phyloP scores from a whole-genome alignment of 2,797 vertebrate genomes.

The Ciconia nigra region DNA sequence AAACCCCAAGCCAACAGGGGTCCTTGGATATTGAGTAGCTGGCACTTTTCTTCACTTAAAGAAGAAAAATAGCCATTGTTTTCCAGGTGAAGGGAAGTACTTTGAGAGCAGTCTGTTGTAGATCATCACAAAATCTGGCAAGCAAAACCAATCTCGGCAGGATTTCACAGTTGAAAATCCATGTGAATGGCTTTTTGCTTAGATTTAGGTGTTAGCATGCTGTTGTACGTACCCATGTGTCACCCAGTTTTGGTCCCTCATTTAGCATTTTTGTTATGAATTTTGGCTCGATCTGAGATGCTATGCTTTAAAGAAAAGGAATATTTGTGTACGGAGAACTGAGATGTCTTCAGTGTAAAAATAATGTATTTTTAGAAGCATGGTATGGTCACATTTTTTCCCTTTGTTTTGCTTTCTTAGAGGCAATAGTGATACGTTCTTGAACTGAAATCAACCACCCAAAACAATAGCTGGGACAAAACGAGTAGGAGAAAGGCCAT shows the following conservation, averaged over 20 bases:
- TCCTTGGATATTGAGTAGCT: background rate
- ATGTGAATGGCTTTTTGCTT: conserved; percentile 28
- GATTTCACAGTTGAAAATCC: conserved; percentile 60
- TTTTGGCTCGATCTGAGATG: background rate
- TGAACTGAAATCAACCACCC: background rate
- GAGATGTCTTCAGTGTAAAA: background rate
- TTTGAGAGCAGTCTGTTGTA: background rate
- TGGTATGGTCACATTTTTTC: background rate
- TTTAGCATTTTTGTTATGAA: conserved; percentile 11
- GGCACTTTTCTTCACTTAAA: conserved; percentile 18
- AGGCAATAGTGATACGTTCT: background rate
- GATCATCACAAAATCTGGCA: conserved; percentile 48
- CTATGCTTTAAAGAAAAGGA: background rate
- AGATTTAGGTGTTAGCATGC: background rate
- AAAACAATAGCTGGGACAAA: background rate
- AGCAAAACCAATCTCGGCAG: conserved; percentile 25
- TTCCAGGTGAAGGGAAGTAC: conserved; percentile 11
- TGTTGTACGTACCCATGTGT: background rate
- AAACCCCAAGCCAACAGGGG: background rate
- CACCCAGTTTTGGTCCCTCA: background rate
- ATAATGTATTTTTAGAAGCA: background rate
- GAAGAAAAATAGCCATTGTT: conserved; percentile 28
- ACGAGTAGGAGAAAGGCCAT: background rate
- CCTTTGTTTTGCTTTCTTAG: background rate
- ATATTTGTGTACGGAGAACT: background rate